These are phyloP conservation scores for Itoplectis maculator DNA, from an alignment of 2,888 invertebrate species.

Conservation along the genomic window DNA sequence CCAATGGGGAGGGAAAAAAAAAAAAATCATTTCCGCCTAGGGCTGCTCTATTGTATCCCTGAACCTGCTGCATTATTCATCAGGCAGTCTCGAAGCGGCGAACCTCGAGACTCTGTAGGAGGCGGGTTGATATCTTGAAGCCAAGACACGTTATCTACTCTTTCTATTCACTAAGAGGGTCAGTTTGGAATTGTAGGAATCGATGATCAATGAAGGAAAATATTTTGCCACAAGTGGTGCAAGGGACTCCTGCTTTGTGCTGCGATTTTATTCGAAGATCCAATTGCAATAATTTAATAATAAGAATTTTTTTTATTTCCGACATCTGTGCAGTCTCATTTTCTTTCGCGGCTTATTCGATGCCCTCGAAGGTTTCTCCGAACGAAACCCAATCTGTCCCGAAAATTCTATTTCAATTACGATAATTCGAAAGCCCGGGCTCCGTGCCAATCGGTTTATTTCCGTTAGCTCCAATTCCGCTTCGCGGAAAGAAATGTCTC, in stretches of 20 bases:
- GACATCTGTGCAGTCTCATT: not conserved
- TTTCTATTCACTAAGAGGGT: not conserved
- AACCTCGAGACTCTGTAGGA: constrained; percentile 35
- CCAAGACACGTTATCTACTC: not conserved
- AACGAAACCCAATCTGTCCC: not conserved
- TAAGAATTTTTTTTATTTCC: not conserved
- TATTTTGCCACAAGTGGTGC: constrained; percentile 2
- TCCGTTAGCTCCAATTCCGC: constrained; percentile 5
- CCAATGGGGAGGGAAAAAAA: not conserved
- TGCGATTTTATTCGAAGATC: not conserved
- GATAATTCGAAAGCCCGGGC: constrained; percentile 1
- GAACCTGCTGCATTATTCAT: constrained; percentile 76
- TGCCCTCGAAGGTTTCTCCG: not conserved
- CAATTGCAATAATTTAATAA: not conserved
- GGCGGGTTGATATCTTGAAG: not conserved
- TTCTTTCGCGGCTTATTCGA: not conserved
- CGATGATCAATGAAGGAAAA: not conserved
- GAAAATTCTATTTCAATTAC: constrained; percentile 8
- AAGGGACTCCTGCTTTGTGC: not conserved
- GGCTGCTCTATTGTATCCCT: constrained; percentile 30
- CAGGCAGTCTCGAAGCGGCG: constrained; percentile 66
- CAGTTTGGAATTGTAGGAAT: not conserved
- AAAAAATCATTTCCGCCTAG: not conserved
- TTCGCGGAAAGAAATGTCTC: not conserved
- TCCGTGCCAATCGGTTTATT: constrained; percentile 31